Base-by-base conservation (phyloP, 2,797 vertebrate species). In the Dendrocincla fuliginosa region DNA sequence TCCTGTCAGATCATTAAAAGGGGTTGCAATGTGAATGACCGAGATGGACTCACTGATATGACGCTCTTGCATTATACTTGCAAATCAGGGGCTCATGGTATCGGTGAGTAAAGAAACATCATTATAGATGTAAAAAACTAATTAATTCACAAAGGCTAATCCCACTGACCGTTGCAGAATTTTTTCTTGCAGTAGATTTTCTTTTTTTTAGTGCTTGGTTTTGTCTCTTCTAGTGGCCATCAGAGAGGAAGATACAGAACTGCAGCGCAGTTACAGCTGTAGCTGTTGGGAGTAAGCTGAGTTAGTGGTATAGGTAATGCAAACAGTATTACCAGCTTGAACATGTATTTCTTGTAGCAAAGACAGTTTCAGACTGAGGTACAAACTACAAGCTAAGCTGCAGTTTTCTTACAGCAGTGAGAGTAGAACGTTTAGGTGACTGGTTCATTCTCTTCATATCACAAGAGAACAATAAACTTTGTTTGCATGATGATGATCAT, bases 11-110 rank as follows among this genome's bases (percentile, higher is more conserved):
- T 99, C 93, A 98, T 99, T 73, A 99, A 99, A 97, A 98, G 99
- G 95, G 99, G 99, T 65, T 99, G 99, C 84, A 98, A 98, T 14
- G 99, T 99, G 92, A 99, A 99, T 65, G 99, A 99, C 95, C 98
- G 99, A 89, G 99, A 99, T 35, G 99, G 99, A 27, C 96, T 99
- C 95, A 99, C 99, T 7, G 99, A 99, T 78, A 99, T 99, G 99
- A 99, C 98, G 68, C 98, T 99, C 27, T 95, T 99, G 70, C 99
- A 99, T 97, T 99, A 99, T 44, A 98, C 98, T 53, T 98, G 98
- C 96, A 99, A 99, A 95, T 99, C 99, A 17, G 99, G 99, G 20
- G 99, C 99, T 37, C 99, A 99, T 14, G 99, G 99, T 91, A 99
- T 99, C 14, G 99, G 99, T 99, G 86, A 98, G 99, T 98, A 47